Percentiles rank a stretch among this genome's conserved stretches.
Evolutionary conservation across 2,888 invertebrate species (phyloP).

Genomic region (Venusia cambrica): DNA sequence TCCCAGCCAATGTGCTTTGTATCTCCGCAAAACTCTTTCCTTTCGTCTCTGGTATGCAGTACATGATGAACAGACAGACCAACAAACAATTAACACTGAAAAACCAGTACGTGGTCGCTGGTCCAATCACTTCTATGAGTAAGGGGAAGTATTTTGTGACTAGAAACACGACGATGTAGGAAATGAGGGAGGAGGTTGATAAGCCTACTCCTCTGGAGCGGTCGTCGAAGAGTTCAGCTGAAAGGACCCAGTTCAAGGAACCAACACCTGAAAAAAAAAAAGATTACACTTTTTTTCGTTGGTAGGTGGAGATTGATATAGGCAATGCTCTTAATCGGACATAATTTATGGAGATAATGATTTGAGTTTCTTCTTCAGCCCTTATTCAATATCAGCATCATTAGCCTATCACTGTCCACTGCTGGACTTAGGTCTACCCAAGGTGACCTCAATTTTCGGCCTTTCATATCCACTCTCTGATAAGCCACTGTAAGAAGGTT

Average conservation of each 20-base stretch:
- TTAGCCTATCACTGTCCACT: too few species aligned
- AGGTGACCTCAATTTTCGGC: too few species aligned
- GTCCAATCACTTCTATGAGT: conserved; percentile 39
- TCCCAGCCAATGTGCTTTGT: conserved; percentile 43
- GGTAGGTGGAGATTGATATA: background rate
- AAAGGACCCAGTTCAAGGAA: conserved; percentile 46
- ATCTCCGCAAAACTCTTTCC: conserved; percentile 59
- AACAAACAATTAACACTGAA: conserved; percentile 40
- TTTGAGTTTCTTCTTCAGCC: too few species aligned
- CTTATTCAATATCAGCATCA: too few species aligned
- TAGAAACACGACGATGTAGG: conserved; percentile 36
- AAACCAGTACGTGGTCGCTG: conserved; percentile 47
- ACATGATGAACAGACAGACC: conserved; percentile 35
- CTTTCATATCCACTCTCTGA: too few species aligned
- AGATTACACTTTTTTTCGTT: background rate
- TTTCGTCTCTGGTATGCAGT: conserved; percentile 60
- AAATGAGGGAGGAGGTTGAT: conserved; percentile 27
- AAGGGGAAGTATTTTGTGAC: conserved; percentile 45
- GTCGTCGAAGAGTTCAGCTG: conserved; percentile 54
- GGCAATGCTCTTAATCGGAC: too few species aligned
- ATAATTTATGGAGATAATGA: too few species aligned
- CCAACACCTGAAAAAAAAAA: conserved; percentile 45
- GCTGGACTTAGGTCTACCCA: too few species aligned
- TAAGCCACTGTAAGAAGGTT: too few species aligned
- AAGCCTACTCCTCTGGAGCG: conserved; percentile 45